Evolutionary conservation across 1,140 invertebrate species (phyloP).

Genomic region (Laupala kohalensis): DNA sequence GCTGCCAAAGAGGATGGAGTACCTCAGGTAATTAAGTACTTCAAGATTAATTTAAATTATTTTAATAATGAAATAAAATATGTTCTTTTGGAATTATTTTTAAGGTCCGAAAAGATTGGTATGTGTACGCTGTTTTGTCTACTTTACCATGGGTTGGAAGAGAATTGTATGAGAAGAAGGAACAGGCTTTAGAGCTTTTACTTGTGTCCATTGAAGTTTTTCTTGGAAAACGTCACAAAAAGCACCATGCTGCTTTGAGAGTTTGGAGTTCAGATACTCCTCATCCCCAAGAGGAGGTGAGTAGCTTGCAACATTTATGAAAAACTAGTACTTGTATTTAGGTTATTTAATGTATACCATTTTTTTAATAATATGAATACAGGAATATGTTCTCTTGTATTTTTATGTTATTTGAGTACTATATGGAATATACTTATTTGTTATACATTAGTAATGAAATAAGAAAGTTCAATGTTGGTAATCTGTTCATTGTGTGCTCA

Average conservation of each 20-base stretch:
- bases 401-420: background rate
- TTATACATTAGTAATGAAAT: background rate
- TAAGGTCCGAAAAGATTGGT: conserved; percentile 82
- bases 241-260: conserved; percentile 77
- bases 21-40: conserved; percentile 44
- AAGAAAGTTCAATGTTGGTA: background rate
- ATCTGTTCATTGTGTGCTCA: background rate
- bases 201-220: conserved; percentile 90
- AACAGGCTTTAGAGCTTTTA: conserved; percentile 81
- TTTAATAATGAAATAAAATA: background rate
- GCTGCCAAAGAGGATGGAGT: conserved; percentile 87
- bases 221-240: conserved; percentile 82
- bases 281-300: conserved; percentile 88
- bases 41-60: background rate
- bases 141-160: conserved; percentile 91
- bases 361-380: background rate
- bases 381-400: background rate
- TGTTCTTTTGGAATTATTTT: conserved; percentile 9
- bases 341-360: background rate
- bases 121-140: conserved; percentile 88
- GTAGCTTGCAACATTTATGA: conserved; percentile 8
- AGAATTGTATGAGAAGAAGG: conserved; percentile 94
- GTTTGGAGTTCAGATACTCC: conserved; percentile 87
- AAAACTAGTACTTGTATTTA: background rate
- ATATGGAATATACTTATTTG: background rate